Evolutionary conservation across 2,113 vertebrate genomes (phyloP), one percentile per base, ranked within the genome.

Genomic region (Spheniscus mendiculus): DNA sequence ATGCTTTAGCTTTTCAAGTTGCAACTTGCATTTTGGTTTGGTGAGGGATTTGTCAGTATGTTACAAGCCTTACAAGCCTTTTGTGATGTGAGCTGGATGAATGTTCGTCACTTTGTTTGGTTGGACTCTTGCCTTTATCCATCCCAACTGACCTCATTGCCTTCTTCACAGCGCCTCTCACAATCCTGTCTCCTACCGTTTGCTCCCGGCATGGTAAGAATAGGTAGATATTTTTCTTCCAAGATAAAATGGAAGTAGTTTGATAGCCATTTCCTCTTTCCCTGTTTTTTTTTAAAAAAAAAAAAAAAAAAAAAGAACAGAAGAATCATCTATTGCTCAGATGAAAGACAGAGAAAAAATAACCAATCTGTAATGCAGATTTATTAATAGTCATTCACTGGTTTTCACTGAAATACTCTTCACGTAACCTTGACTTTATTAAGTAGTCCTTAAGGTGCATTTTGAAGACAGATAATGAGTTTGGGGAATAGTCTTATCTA

Each of bases 401-500:
- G 93, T 98, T 98, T 98, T 97, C 97, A 97, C 97, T 93, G 97
- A 98, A 98, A 98, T 97, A 98, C 97, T 98, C 98, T 98, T 98
- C 97, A 96, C 0, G 36, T 98, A 98, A 98, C 98, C 98, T 98
- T 98, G 98, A 98, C 98, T 98, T 98, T 98, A 98, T 98, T 98
- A 98, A 98, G 97, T 98, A 98, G 97, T 98, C 98, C 98, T 98
- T 98, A 98, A 98, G 98, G 98, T 98, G 97, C 98, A 98, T 98
- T 98, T 98, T 96, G 97, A 98, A 98, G 98, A 92, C 96, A 98
- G 98, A 98, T 98, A 98, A 98, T 98, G 98, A 98, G 98, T 98
- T 98, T 97, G 91, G 98, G 98, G 98, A 98, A 98, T 98, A 98
- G 97, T 88, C 98, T 98, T 98, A 98, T 97, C 98, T 98, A 97